phyloP scores from a whole-genome alignment of 2,113 vertebrate species.

The Hymenochirus boettgeri region DNA sequence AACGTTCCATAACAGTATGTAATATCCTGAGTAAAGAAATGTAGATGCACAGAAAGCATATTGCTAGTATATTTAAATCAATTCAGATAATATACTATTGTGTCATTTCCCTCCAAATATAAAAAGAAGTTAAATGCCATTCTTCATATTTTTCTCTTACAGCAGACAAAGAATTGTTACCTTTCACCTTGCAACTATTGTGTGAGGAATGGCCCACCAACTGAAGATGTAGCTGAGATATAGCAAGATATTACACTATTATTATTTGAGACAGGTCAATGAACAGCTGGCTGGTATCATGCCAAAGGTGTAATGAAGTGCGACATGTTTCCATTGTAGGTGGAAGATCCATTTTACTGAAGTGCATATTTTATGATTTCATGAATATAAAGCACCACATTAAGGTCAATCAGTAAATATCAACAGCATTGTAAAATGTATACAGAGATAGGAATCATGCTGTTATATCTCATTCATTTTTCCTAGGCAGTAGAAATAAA shows the following conservation, averaged over 20 bases:
- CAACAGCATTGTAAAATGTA: conserved; percentile 28
- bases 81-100: too few relatives aligned
- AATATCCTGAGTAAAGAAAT: too few relatives aligned
- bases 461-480: conserved; percentile 18
- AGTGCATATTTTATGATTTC: conserved; percentile 39
- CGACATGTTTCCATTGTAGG: conserved; percentile 30
- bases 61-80: too few relatives aligned
- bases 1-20: too few relatives aligned
- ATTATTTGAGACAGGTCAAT: conserved; percentile 34
- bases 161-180: background rate
- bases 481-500: conserved; percentile 13
- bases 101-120: background rate
- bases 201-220: conserved; percentile 12
- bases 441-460: conserved; percentile 31
- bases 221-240: conserved; percentile 25
- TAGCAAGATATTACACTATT: conserved; percentile 31
- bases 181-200: background rate
- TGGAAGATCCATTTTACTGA: conserved; percentile 31
- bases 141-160: background rate
- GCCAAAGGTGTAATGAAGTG: conserved; percentile 40
- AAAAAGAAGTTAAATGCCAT: background rate
- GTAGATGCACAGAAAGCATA: too few relatives aligned
- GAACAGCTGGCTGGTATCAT: conserved; percentile 30
- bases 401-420: conserved; percentile 39
- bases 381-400: conserved; percentile 41